Percentiles rank a stretch among this genome's conserved stretches.
Conservation (phyloP, 2,113 vertebrate species). For the Corythaixoides concolor region DNA sequence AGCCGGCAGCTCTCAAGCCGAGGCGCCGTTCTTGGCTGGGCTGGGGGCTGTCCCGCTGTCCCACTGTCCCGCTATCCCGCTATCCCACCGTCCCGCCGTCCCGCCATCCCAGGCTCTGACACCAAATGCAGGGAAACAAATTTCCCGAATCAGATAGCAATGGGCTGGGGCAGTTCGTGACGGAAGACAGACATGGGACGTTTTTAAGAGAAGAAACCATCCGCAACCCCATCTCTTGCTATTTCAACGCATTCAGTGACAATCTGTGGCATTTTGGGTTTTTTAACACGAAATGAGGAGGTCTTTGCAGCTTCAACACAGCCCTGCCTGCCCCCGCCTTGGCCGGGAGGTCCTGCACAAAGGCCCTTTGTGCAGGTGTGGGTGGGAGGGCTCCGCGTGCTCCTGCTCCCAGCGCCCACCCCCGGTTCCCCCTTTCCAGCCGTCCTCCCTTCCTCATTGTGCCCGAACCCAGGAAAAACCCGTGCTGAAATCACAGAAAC, state of each 20-base stretch:
- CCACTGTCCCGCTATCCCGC: not conserved
- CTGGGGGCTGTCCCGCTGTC: not conserved
- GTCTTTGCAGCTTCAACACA: not conserved
- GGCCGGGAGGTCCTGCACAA: not conserved
- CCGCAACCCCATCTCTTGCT: not conserved
- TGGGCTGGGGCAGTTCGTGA: not conserved
- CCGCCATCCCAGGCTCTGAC: not conserved
- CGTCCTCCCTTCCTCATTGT: not conserved
- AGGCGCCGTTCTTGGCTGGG: not conserved
- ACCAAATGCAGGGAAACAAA: not conserved
- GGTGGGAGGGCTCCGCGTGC: not conserved
- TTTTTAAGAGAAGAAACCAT: not conserved
- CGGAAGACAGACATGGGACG: not conserved
- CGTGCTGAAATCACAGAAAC: not conserved
- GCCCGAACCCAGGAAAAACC: not conserved
- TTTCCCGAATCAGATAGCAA: not conserved
- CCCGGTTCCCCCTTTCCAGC: not conserved
- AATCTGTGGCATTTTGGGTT: not conserved
- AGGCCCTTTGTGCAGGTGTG: not conserved
- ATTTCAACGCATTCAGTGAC: not conserved
- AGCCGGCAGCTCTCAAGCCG: not conserved
- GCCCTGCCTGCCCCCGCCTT: not conserved
- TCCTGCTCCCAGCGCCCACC: not conserved
- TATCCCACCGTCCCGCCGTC: fast-evolving
- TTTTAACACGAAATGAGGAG: not conserved